Evolutionary conservation across 1,140 invertebrate genomes (phyloP).

Genomic region (Drosophila novamexicana): DNA sequence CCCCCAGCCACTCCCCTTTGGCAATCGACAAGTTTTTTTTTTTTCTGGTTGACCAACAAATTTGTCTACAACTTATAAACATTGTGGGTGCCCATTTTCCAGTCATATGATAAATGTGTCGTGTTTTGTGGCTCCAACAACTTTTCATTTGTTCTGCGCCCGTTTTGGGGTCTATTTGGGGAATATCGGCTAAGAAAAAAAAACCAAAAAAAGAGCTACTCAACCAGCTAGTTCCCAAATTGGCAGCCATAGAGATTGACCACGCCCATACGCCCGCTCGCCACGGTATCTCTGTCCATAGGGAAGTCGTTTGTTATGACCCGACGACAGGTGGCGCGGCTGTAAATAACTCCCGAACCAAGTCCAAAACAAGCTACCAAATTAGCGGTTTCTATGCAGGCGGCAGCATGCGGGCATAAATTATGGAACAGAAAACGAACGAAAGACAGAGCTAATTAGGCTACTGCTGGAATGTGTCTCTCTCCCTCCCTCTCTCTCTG

Average conservation of each 20-base stretch:
- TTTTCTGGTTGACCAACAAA: conserved; percentile 44
- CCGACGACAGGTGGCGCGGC: conserved; percentile 58
- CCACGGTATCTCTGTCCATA: neutral
- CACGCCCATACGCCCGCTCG: conserved; percentile 5
- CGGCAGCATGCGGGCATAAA: conserved; percentile 23
- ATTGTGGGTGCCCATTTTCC: conserved; percentile 33
- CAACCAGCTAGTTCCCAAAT: conserved; percentile 9
- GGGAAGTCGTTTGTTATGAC: conserved; percentile 65
- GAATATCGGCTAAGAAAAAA: conserved; percentile 25
- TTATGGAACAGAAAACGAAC: conserved; percentile 29
- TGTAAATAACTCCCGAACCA: conserved; percentile 60
- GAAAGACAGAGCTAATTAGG: conserved; percentile 36
- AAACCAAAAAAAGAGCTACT: conserved; percentile 30
- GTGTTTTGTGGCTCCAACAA: conserved; percentile 60
- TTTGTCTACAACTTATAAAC: conserved; percentile 72
- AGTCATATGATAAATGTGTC: conserved; percentile 68
- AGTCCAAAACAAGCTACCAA: conserved; percentile 52
- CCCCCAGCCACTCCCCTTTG: neutral
- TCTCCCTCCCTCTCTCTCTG: neutral
- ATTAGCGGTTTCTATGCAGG: conserved; percentile 49
- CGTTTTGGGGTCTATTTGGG: conserved; percentile 14
- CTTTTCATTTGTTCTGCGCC: conserved; percentile 68
- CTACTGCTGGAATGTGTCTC: conserved; percentile 7
- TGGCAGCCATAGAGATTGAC: conserved; percentile 23
- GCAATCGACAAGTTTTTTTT: conserved; percentile 20